A percentile compares a stretch with the other conserved stretches of the same genome.
These are phyloP conservation scores for Pseudomyrmex gracilis DNA, from an alignment of 1,140 invertebrate genomes.

Conservation along the genomic window DNA sequence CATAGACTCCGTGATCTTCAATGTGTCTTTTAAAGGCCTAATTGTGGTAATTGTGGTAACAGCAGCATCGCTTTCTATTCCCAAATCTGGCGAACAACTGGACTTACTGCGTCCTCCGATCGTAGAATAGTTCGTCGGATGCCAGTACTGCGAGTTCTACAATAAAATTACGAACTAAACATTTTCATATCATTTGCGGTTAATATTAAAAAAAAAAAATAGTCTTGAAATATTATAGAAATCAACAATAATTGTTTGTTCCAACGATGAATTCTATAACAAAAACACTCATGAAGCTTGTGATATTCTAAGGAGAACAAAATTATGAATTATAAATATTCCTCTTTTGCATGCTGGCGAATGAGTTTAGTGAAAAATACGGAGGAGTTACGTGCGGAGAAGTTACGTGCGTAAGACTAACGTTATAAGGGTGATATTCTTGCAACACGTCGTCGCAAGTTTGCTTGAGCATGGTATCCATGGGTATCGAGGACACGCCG, in stretches of 20 bases:
- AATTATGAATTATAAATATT: too few relatives aligned
- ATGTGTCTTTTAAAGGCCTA: constrained; percentile 84
- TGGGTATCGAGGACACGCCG: constrained; percentile 81
- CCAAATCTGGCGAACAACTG: constrained; percentile 90
- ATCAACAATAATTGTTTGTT: too few relatives aligned
- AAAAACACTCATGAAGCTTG: too few relatives aligned
- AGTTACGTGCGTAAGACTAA: constrained; percentile 61
- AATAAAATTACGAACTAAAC: constrained; percentile 74
- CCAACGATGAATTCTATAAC: too few relatives aligned
- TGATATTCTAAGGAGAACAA: too few relatives aligned
- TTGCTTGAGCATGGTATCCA: constrained; percentile 75
- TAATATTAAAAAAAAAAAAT: background rate
- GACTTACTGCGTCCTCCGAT: constrained; percentile 80
- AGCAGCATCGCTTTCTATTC: constrained; percentile 90
- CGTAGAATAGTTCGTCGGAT: constrained; percentile 76
- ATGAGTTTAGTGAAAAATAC: too few relatives aligned
- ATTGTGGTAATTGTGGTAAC: constrained; percentile 81
- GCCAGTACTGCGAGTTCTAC: constrained; percentile 80
- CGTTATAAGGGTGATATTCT: constrained; percentile 80
- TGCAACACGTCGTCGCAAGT: constrained; percentile 77
- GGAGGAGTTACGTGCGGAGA: too few relatives aligned
- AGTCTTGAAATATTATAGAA: background rate
- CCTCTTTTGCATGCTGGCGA: too few relatives aligned
- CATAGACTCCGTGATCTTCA: constrained; percentile 87
- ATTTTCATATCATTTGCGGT: constrained; percentile 78